A percentile compares a stretch with the other conserved stretches of the same genome.
Conservation (phyloP, 2,113 vertebrate species). For the Labeo catla region DNA sequence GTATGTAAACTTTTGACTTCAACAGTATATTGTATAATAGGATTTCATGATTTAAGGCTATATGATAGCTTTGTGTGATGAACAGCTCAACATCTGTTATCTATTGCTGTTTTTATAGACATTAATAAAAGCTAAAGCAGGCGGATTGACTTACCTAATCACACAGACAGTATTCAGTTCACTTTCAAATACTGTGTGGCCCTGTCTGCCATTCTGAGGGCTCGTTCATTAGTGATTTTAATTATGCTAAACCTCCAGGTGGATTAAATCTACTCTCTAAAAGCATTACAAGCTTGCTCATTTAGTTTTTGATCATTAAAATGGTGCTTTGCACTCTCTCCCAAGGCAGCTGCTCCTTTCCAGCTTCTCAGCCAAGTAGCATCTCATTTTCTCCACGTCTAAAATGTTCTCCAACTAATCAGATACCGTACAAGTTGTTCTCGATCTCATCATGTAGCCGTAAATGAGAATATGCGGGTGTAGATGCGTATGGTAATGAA, state of each 20-base stretch:
- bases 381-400: constrained; percentile 30
- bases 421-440: constrained; percentile 1
- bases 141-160: neutral
- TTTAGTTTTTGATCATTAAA: constrained; percentile 45
- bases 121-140: constrained; percentile 10
- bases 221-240: constrained; percentile 35
- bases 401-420: constrained; percentile 30
- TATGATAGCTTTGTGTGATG: neutral
- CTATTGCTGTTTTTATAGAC: neutral
- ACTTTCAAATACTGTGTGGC: neutral
- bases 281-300: constrained; percentile 43
- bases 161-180: neutral
- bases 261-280: constrained; percentile 43
- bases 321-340: constrained; percentile 19
- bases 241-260: constrained; percentile 45
- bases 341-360: constrained; percentile 22
- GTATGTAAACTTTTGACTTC: no score
- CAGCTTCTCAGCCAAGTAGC: constrained; percentile 29
- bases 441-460: neutral
- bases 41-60: neutral
- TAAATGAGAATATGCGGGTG: constrained; percentile 27
- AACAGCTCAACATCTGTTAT: constrained; percentile 4
- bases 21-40: neutral
- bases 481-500: constrained; percentile 19
- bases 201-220: neutral